phyloP scores from a whole-genome alignment of 2,797 vertebrate genomes.

The Parauchenoglanis ngamensis region DNA sequence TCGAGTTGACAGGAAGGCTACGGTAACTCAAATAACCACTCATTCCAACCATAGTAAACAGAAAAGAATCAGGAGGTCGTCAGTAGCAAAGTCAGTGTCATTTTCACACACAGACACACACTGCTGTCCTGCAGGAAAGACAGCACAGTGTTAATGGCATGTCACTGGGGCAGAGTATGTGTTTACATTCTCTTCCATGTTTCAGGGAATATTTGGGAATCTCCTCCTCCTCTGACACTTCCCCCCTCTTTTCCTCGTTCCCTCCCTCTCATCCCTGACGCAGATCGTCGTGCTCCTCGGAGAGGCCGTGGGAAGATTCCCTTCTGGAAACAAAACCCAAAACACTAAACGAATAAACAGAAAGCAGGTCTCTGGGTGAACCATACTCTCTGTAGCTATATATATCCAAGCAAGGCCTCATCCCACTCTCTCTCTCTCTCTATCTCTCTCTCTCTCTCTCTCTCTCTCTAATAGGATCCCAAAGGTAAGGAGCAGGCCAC shows the following conservation, averaged over 20 bases:
- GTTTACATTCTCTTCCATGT: constrained; percentile 10
- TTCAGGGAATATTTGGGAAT: constrained; percentile 3
- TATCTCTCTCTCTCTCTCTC: background rate
- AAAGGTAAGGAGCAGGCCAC: constrained; percentile 15
- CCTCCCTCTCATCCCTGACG: constrained; percentile 6
- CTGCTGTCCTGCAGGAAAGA: background rate
- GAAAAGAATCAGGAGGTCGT: background rate
- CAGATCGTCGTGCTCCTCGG: background rate
- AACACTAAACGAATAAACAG: constrained; percentile 53
- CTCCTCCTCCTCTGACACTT: background rate
- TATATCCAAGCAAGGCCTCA: constrained; percentile 43
- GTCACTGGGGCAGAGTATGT: background rate
- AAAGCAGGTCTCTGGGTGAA: constrained; percentile 48
- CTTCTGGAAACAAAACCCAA: constrained; percentile 32
- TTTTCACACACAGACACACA: background rate
- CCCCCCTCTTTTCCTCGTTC: background rate
- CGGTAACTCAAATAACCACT: background rate
- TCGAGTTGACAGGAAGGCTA: background rate
- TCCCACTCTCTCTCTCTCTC: background rate
- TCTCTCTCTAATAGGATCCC: too few relatives aligned
- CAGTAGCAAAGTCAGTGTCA: background rate
- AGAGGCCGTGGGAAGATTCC: constrained; percentile 57
- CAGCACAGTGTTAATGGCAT: background rate
- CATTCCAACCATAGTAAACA: background rate
- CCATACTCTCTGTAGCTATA: constrained; percentile 41